Conservation (phyloP, 1,140 invertebrate genomes). For the Lucilia cuprina region DNA sequence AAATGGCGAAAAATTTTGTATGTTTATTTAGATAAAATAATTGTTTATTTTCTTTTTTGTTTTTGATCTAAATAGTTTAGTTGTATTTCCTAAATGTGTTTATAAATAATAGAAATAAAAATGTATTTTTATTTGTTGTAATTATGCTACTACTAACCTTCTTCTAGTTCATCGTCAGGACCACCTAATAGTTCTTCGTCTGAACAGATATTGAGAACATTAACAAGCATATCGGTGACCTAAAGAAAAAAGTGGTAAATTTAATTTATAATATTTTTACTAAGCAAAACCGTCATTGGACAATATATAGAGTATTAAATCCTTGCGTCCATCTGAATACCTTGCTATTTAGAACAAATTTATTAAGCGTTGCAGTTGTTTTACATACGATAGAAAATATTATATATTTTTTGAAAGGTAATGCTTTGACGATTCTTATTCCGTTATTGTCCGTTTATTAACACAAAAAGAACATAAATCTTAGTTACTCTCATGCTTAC, state of each 20-base stretch:
- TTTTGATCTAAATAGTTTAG: background rate
- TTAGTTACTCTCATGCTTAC: too few species aligned
- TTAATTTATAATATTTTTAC: too few species aligned
- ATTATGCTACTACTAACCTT: slow-evolving; percentile 73
- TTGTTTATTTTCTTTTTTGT: background rate
- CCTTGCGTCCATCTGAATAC: too few species aligned
- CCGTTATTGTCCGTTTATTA: too few species aligned
- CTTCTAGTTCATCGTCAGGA: slow-evolving; percentile 94
- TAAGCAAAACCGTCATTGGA: too few species aligned
- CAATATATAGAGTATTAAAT: too few species aligned
- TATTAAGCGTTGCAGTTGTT: too few species aligned
- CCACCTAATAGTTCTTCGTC: slow-evolving; percentile 99
- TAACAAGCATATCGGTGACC: slow-evolving; percentile 99
- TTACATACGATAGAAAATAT: too few species aligned
- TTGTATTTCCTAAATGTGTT: background rate
- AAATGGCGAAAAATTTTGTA: background rate
- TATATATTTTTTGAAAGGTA: too few species aligned
- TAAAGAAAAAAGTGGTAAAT: slow-evolving; percentile 59
- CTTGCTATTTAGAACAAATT: too few species aligned
- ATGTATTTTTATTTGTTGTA: background rate
- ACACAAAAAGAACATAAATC: too few species aligned
- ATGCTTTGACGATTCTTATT: too few species aligned
- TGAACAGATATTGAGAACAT: slow-evolving; percentile 99
- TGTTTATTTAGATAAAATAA: background rate
- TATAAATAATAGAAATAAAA: background rate